Evolutionary conservation across 2,797 vertebrate species (phyloP).

Genomic region (Setipinna tenuifilis): DNA sequence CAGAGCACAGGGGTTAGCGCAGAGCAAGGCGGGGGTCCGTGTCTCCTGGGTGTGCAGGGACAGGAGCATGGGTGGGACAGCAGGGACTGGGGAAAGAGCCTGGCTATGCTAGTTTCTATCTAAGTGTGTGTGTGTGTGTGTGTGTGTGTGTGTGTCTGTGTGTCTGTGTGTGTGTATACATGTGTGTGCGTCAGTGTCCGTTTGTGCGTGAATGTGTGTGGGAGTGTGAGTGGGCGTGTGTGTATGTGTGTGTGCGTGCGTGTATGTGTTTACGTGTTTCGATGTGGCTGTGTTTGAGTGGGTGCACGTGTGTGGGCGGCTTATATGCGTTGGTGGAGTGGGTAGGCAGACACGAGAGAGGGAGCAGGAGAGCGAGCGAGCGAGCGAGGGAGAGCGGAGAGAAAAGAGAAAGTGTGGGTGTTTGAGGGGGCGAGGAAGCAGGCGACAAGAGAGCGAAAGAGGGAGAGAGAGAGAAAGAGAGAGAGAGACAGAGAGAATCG

Average conservation of each 20-base stretch:
- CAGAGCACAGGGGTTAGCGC: constrained; percentile 62
- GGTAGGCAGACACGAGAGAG: constrained; percentile 62
- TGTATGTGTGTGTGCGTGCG: constrained; percentile 36
- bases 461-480: constrained; percentile 50
- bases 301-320: constrained; percentile 53
- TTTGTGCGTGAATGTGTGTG: not conserved
- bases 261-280: constrained; percentile 35
- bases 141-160: not conserved
- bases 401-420: constrained; percentile 56
- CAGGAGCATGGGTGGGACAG: constrained; percentile 35
- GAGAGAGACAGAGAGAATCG: constrained; percentile 40
- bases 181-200: not conserved
- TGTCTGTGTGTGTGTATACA: not conserved
- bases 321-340: constrained; percentile 53
- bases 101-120: not conserved
- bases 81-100: not conserved
- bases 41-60: constrained; percentile 74
- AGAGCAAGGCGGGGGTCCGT: constrained; percentile 60
- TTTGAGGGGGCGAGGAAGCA: constrained; percentile 48
- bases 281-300: not conserved
- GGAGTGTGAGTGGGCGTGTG: constrained; percentile 47
- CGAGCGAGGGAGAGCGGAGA: constrained; percentile 36
- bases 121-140: not conserved
- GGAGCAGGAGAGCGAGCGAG: constrained; percentile 43
- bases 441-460: constrained; percentile 25